phyloP scores from a whole-genome alignment of 2,888 invertebrate genomes.

The Mesochorus sp. region DNA sequence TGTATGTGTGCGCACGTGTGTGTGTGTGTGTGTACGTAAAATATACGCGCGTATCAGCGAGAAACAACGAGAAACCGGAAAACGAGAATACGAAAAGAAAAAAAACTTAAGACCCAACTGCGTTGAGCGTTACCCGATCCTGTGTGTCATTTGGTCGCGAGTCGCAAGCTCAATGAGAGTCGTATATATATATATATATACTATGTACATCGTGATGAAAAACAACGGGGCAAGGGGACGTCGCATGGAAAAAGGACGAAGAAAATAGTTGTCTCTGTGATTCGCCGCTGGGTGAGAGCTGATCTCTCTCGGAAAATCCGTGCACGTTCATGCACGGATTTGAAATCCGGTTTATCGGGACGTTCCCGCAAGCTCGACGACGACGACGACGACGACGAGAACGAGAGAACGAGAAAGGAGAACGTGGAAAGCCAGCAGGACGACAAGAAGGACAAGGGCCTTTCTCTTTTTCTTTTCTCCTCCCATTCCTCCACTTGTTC shows the following conservation, averaged over 20 bases:
- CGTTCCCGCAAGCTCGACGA: constrained; percentile 47
- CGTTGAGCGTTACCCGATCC: too few relatives aligned
- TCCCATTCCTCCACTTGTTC: constrained; percentile 15
- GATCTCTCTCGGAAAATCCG: constrained; percentile 64
- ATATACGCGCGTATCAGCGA: too few relatives aligned
- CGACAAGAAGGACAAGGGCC: constrained; percentile 40
- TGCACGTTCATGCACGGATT: constrained; percentile 69
- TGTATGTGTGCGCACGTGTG: too few relatives aligned
- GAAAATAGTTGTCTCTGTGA: constrained; percentile 22
- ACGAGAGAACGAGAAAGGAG: constrained; percentile 22
- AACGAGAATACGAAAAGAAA: too few relatives aligned
- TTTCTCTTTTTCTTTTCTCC: constrained; percentile 33
- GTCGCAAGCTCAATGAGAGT: too few relatives aligned
- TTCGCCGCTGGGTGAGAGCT: constrained; percentile 22
- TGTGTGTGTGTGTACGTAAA: background rate
- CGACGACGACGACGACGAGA: constrained; percentile 52
- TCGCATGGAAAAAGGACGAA: constrained; percentile 2
- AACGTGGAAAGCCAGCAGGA: constrained; percentile 16
- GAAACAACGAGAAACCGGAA: too few relatives aligned
- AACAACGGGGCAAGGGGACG: background rate
- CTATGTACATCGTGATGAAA: background rate
- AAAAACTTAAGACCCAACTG: too few relatives aligned
- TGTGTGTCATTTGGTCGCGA: too few relatives aligned
- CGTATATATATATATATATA: too few relatives aligned
- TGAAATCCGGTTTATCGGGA: constrained; percentile 69